These are phyloP conservation scores for Anser cygnoides DNA, from an alignment of 2,113 vertebrate species.

Conservation along the genomic window DNA sequence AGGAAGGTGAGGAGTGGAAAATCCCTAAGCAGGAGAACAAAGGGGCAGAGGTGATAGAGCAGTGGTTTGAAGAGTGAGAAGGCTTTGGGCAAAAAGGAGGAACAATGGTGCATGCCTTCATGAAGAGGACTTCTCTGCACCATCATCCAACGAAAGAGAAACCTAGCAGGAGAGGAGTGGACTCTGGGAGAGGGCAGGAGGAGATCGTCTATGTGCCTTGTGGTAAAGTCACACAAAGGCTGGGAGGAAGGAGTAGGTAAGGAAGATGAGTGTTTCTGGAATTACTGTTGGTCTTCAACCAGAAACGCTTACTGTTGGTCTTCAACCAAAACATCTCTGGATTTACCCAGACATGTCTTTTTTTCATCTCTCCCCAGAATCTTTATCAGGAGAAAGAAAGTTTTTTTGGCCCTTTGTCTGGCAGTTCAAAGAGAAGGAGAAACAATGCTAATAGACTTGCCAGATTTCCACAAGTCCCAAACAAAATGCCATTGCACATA, in stretches of 20 bases:
- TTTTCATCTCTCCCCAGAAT: background rate
- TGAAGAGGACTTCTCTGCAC: background rate
- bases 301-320: background rate
- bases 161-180: background rate
- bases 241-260: background rate
- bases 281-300: background rate
- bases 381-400: background rate
- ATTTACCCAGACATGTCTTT: background rate
- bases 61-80: background rate
- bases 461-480: background rate
- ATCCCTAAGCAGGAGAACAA: slow-evolving; percentile 52
- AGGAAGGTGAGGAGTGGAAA: slow-evolving; percentile 64
- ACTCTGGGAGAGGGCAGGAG: background rate
- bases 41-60: slow-evolving; percentile 54
- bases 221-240: rapidly evolving
- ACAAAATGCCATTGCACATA: rapidly evolving
- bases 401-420: background rate
- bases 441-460: background rate
- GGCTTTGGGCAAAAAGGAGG: background rate
- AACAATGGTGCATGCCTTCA: background rate
- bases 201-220: background rate
- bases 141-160: background rate
- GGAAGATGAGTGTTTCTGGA: background rate
- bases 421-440: background rate
- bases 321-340: background rate